Evolutionary conservation across 2,888 invertebrate species (phyloP).

Genomic region (Hydraecia micacea): DNA sequence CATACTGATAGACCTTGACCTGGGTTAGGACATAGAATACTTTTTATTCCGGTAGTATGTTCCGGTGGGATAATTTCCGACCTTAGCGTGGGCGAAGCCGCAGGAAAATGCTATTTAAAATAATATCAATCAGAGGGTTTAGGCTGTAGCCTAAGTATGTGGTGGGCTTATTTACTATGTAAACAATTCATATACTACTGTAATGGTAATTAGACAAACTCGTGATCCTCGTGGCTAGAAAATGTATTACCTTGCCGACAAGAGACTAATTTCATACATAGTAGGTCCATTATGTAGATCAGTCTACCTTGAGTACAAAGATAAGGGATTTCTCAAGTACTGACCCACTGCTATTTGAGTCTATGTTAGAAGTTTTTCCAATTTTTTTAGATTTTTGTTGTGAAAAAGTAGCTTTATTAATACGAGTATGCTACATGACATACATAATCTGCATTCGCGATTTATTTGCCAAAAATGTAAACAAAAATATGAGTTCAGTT

Average conservation of each 20-base stretch:
- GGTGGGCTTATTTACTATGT: neutral
- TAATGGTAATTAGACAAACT: slow-evolving; percentile 28
- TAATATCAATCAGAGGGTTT: neutral
- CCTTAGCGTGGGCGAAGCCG: neutral
- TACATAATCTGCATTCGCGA: too few relatives aligned
- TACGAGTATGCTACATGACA: neutral
- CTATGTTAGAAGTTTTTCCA: neutral
- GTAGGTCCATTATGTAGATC: neutral
- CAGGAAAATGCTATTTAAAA: neutral
- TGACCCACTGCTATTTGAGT: neutral
- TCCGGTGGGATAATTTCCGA: neutral
- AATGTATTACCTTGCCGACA: slow-evolving; percentile 7
- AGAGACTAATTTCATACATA: neutral
- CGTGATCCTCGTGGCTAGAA: slow-evolving; percentile 27
- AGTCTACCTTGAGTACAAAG: neutral
- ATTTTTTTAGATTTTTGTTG: neutral
- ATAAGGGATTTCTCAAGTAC: neutral
- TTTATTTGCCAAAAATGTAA: too few relatives aligned
- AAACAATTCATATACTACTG: slow-evolving; percentile 1
- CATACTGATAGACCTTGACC: neutral
- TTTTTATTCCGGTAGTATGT: neutral
- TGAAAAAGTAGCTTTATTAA: neutral
- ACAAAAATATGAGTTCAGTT: too few relatives aligned
- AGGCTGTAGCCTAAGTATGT: neutral
- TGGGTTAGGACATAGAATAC: neutral